A percentile compares a stretch with the other conserved stretches of the same genome.
These are phyloP conservation scores for Phasia obesa DNA, from an alignment of 2,888 invertebrate genomes.

Conservation along the genomic window DNA sequence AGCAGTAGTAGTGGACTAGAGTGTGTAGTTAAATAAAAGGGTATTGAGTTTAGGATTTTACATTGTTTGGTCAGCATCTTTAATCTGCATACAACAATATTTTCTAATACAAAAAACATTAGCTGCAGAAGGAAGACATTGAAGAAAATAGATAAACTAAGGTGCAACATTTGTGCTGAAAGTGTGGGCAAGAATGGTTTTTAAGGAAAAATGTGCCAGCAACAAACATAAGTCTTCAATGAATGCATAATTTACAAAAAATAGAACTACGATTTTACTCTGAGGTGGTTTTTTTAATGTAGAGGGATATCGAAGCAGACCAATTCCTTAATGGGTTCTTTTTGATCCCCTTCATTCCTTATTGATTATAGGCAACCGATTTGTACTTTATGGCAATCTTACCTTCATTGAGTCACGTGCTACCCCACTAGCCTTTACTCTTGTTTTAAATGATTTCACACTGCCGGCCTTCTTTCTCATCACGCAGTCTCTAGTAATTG, in stretches of 20 bases:
- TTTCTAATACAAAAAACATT: slow-evolving; percentile 47
- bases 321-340: no score
- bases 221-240: slow-evolving; percentile 60
- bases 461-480: no score
- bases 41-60: slow-evolving; percentile 13
- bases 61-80: slow-evolving; percentile 56
- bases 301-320: no score
- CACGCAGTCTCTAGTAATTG: no score
- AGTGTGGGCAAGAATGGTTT: slow-evolving; percentile 60
- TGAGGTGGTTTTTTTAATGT: no score
- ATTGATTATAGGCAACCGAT: no score
- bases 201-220: slow-evolving; percentile 5
- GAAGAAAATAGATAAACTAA: slow-evolving; percentile 21
- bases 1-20: slow-evolving; percentile 28
- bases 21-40: slow-evolving; percentile 23
- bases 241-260: slow-evolving; percentile 45
- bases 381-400: no score
- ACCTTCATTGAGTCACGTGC: no score
- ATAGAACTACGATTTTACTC: no score
- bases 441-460: no score
- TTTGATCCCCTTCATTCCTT: no score
- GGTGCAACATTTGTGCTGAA: slow-evolving; percentile 66
- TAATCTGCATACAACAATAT: slow-evolving; percentile 67
- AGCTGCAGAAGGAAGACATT: neutral
- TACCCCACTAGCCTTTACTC: no score